Evolutionary conservation across 2,888 invertebrate species (phyloP), one percentile per base, ranked within the genome.

Genomic region (Cerastoderma edule): DNA sequence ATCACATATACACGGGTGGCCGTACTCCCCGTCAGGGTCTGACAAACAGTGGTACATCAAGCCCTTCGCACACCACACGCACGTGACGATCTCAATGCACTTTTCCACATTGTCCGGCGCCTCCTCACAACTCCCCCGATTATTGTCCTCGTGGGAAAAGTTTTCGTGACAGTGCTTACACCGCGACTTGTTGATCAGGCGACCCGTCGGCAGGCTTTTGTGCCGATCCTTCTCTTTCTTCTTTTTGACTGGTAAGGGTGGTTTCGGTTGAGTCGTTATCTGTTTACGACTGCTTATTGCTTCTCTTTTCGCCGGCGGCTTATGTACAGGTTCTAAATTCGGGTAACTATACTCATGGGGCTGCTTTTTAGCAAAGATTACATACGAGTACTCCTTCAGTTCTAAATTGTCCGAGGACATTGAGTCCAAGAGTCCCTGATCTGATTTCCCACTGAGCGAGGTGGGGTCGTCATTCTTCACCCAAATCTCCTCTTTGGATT

Each of bases 31-130:
- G 91, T 98, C 98, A 1, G 96, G 95, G 93, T 97, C 97, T 83
- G 96, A 95, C 95, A 97, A 96, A 93, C 98, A 98, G 94, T 98
- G 98, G 94, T 98, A 98, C 89, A 97, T 94, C 95, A 98, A 95
- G 89, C 97, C 96, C 93, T 96, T 96, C 24, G 98, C 97, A 93
- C 97, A 97, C 84, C 95, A 95, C 90, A 98, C 95, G 92, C 98
- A 98, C 63, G 96, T 95, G 57, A 97, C 95, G 72, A 95, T 94
- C 92, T 97, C 96, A 88, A 98, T 96, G 88, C 96, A 96, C 32
- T 95, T 94, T 84, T 95, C 95, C 91, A 96, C 95, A 89, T 95
- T 95, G 93, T 98, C 98, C 0, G 98, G 98, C 1, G 97, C 97
- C 74, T 93, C 93, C 79, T 93, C 93, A 89, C 94, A 94, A 67